Percentiles rank a stretch among this genome's conserved stretches.
phyloP scores from a whole-genome alignment of 2,797 vertebrate species.

The Siniperca scherzeri region DNA sequence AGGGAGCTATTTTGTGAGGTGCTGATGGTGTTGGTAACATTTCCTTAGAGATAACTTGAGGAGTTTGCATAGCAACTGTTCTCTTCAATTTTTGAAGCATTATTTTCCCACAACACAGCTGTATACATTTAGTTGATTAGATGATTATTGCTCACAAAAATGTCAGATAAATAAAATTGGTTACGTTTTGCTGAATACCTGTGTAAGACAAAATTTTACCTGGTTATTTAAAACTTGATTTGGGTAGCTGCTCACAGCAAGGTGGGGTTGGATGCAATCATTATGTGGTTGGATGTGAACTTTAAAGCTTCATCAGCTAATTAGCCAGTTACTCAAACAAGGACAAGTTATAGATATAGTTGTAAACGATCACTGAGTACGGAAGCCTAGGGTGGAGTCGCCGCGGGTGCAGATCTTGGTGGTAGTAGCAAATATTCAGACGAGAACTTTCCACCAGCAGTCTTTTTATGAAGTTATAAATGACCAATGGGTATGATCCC shows the following conservation, averaged over 20 bases:
- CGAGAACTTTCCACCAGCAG: too few species aligned
- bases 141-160: not conserved
- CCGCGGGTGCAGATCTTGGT: too few species aligned
- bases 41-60: conserved; percentile 41
- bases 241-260: not conserved
- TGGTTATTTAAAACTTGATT: conserved; percentile 6
- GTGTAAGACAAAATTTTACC: not conserved
- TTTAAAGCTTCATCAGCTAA: conserved; percentile 21
- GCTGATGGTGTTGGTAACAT: conserved; percentile 41
- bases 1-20: conserved; percentile 58
- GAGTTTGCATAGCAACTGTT: conserved; percentile 17
- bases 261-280: conserved; percentile 5
- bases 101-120: not conserved
- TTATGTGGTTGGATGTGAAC: conserved; percentile 9
- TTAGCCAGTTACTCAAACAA: conserved; percentile 20
- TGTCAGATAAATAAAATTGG: not conserved
- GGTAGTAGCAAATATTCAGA: too few species aligned
- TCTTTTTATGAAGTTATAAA: not conserved
- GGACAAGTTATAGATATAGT: not conserved
- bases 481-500: not conserved
- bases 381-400: not conserved
- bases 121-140: not conserved
- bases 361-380: conserved; percentile 7
- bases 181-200: not conserved
- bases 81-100: not conserved